A percentile compares a stretch with the other conserved stretches of the same genome.
These are phyloP conservation scores for Lasaia peninsularis DNA, from an alignment of 1,140 invertebrate species.

Conservation along the genomic window DNA sequence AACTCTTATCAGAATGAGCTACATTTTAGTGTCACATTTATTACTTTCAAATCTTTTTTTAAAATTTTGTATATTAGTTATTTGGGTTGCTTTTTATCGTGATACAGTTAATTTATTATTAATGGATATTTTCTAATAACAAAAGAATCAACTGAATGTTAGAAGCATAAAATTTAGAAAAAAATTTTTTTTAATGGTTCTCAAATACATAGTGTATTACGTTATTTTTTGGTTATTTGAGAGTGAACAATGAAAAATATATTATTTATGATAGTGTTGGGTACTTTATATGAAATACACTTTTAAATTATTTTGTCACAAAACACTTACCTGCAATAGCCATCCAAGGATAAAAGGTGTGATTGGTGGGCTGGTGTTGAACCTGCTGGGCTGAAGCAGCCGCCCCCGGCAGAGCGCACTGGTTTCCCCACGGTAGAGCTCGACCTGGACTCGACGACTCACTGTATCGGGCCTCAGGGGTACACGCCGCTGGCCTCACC, in stretches of 20 bases:
- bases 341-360: conserved; percentile 98
- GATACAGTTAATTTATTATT: not conserved
- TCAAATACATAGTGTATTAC: too few relatives aligned
- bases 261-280: too few relatives aligned
- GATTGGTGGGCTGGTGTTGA: conserved; percentile 92
- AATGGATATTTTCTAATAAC: not conserved
- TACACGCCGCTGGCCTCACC: conserved; percentile 88
- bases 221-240: too few relatives aligned
- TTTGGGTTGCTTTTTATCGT: not conserved
- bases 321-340: conserved; percentile 95
- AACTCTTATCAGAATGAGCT: conserved; percentile 18
- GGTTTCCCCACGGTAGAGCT: conserved; percentile 85
- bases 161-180: too few relatives aligned
- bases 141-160: too few relatives aligned
- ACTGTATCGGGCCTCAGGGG: conserved; percentile 89
- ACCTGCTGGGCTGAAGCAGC: conserved; percentile 89
- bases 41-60: not conserved
- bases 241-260: too few relatives aligned
- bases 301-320: too few relatives aligned
- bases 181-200: too few relatives aligned
- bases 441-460: conserved; percentile 84
- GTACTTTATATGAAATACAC: too few relatives aligned
- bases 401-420: conserved; percentile 87
- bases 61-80: conserved; percentile 3
- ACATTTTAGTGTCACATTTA: conserved; percentile 25